A percentile compares a stretch with the other conserved stretches of the same genome.
Conservation (phyloP, 2,797 vertebrate species). For the Echeneis naucrates region DNA sequence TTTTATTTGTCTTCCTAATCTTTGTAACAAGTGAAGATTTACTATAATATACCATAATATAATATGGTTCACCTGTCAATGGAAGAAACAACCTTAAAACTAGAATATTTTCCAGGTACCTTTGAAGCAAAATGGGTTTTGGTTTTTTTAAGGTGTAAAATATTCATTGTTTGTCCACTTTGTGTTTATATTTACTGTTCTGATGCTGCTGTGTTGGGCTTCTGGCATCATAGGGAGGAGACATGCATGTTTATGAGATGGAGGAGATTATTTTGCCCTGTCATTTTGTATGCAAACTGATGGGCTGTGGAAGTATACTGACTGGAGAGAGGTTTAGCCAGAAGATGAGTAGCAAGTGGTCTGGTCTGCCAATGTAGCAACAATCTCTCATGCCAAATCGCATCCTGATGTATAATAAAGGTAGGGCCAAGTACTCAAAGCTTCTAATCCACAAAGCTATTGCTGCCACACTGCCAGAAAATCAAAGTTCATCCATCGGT, state of each 20-base stretch:
- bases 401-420: conserved; percentile 42
- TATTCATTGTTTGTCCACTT: conserved; percentile 6
- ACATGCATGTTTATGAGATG: conserved; percentile 33
- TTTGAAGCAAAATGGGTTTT: not conserved
- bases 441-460: conserved; percentile 29
- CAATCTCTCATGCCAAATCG: conserved; percentile 27
- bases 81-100: not conserved
- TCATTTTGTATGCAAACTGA: conserved; percentile 45
- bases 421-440: conserved; percentile 3
- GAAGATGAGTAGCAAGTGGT: conserved; percentile 38
- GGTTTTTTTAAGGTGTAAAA: conserved; percentile 5
- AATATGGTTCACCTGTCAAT: conserved; percentile 23
- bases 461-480: conserved; percentile 7
- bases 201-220: conserved; percentile 17
- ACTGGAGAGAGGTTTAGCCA: conserved; percentile 49
- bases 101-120: not conserved
- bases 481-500: conserved; percentile 9
- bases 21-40: conserved; percentile 5
- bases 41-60: too few relatives aligned
- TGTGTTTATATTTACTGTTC: not conserved
- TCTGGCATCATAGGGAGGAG: conserved; percentile 25
- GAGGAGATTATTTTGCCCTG: conserved; percentile 45
- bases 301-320: conserved; percentile 42
- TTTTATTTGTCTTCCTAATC: conserved; percentile 34
- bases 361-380: conserved; percentile 25